Evolutionary conservation across 2,888 invertebrate species (phyloP), one percentile per base, ranked within the genome.

Genomic region (Acleris holmiana): DNA sequence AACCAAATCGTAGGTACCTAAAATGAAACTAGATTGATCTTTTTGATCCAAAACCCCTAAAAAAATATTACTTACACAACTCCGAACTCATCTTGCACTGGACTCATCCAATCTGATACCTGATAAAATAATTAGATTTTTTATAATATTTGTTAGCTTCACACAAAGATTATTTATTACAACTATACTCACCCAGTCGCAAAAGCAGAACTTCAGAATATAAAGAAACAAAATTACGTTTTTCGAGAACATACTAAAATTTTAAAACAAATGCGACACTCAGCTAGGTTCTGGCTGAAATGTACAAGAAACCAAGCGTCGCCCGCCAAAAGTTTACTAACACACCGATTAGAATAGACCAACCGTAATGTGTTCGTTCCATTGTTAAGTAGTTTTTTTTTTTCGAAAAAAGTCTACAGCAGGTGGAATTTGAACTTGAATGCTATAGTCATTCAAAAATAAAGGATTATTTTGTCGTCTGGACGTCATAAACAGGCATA

Each of bases 21-120:
- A 2, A 25, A 23, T 4, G 2, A 23, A 4, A 23, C 4, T 23
- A 2, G 4, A 23, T 2, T 23, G 2, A 4, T 4, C 4, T 4
- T 35, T 35, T 35, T 13, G 13, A 35, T 35, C 35, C n/a, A 44
- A 44, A 5, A 44, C 17, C 13, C 13, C 35, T 41, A 41, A n/a
- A 44, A n/a, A 41, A n/a, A 1, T 5, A 4, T 44, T n/a, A 58
- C 61, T 65, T 56, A 60, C 65, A 65, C 44, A 54, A 29, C 18
- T 29, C 60, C 65, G 49, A 65, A 71, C 70, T 86, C 79, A 63
- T 84, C 79, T 73, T 84, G 82, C 19, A 90, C 69, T 8, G 88
- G 90, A 0, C 74, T 58, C 84, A 89, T 82, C 89, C 89, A 89
- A 69, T 89, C 88, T 2, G 85, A 78, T 13, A 80, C 74, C 88